Percentiles rank a stretch among this genome's conserved stretches.
phyloP scores from a whole-genome alignment of 2,888 invertebrate species.

The Melanotus villosus region DNA sequence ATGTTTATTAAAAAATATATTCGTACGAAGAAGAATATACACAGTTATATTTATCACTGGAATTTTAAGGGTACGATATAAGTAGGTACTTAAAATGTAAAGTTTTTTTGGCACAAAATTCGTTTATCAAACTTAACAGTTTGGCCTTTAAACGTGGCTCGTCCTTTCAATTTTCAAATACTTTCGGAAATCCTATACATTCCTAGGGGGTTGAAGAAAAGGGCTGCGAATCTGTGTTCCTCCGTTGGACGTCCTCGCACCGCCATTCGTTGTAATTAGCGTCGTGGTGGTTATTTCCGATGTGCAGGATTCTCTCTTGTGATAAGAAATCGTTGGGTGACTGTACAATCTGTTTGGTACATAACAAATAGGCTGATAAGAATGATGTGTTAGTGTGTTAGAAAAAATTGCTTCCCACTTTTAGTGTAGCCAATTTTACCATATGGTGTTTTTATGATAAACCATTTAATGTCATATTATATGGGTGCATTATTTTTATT shows the following conservation, averaged over 20 bases:
- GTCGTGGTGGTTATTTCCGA: conserved; percentile 87
- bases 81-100: neutral
- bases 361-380: conserved; percentile 25
- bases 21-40: conserved; percentile 26
- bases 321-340: conserved; percentile 76
- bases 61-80: conserved; percentile 15
- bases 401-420: neutral
- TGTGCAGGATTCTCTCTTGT: conserved; percentile 84
- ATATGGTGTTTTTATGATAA: too few species aligned
- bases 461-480: too few species aligned
- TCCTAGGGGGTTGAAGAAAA: conserved; percentile 60
- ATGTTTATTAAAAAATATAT: conserved; percentile 34
- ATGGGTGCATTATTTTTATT: too few species aligned
- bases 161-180: neutral
- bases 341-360: conserved; percentile 75
- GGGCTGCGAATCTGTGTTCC: conserved; percentile 58
- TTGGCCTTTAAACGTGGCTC: neutral
- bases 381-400: neutral
- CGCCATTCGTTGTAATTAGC: conserved; percentile 71
- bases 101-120: conserved; percentile 12
- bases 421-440: neutral
- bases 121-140: conserved; percentile 3
- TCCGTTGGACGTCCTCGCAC: conserved; percentile 52
- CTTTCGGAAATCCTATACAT: conserved; percentile 15
- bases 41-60: conserved; percentile 20